These are phyloP conservation scores for Oostethus manadensis DNA, from an alignment of 2,113 vertebrate genomes.

Conservation along the genomic window DNA sequence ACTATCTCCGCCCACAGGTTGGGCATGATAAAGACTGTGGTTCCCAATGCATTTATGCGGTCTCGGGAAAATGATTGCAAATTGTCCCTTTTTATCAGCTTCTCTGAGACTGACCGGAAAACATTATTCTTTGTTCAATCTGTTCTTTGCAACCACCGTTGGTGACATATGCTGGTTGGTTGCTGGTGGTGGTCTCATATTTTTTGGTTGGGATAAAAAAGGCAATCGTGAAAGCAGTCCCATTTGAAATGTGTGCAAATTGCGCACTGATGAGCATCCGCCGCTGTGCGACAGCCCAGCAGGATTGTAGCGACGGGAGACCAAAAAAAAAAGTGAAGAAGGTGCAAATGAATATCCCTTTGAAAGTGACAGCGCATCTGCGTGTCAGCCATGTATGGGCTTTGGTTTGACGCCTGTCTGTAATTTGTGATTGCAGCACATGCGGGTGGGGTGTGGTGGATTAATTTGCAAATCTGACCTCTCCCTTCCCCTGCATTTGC, in stretches of 20 bases:
- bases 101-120: too few species aligned
- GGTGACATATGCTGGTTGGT: too few species aligned
- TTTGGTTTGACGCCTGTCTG: slow-evolving; percentile 61
- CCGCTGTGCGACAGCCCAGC: slow-evolving; percentile 21
- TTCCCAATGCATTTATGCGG: too few species aligned
- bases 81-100: too few species aligned
- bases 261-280: slow-evolving; percentile 52
- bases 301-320: slow-evolving; percentile 32
- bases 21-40: too few species aligned
- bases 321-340: slow-evolving; percentile 45
- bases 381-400: too few species aligned
- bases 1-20: too few species aligned
- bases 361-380: slow-evolving; percentile 48
- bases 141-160: too few species aligned
- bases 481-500: slow-evolving; percentile 64
- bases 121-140: too few species aligned
- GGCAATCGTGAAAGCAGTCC: slow-evolving; percentile 3
- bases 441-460: slow-evolving; percentile 64
- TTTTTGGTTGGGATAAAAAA: too few species aligned
- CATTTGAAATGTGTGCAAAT: slow-evolving; percentile 59
- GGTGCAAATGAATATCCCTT: slow-evolving; percentile 56
- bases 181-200: too few species aligned
- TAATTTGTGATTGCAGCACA: slow-evolving; percentile 75
- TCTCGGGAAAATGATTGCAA: too few species aligned
- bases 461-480: slow-evolving; percentile 75